Conservation (phyloP, 2,113 vertebrate species). For the Halichoeres trimaculatus region DNA sequence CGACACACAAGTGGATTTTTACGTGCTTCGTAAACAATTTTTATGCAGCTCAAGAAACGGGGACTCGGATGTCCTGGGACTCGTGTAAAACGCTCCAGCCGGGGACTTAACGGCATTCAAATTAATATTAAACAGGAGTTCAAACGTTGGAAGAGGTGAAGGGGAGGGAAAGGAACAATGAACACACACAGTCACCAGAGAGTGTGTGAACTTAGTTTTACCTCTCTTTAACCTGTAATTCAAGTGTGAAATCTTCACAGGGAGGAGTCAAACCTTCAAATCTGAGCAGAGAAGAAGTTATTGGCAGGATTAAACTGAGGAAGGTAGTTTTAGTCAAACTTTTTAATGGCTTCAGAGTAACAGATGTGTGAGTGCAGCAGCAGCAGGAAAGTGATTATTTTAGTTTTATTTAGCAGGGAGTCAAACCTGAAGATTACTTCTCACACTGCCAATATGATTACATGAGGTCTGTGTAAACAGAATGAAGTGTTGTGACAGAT, state of each 20-base stretch:
- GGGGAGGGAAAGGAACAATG: not conserved
- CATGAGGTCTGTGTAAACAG: slow-evolving; percentile 29
- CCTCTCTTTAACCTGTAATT: slow-evolving; percentile 1
- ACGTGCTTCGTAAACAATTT: slow-evolving; percentile 62
- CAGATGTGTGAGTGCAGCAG: not conserved
- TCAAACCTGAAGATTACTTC: slow-evolving; percentile 41
- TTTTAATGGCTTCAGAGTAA: too few species aligned
- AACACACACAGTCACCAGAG: slow-evolving; percentile 1
- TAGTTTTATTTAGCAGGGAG: not conserved
- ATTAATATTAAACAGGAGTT: slow-evolving; percentile 57
- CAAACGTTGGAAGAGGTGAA: slow-evolving; percentile 20
- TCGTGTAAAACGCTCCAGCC: slow-evolving; percentile 40
- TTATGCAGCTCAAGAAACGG: slow-evolving; percentile 26
- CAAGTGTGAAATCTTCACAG: not conserved
- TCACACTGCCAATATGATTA: slow-evolving; percentile 1
- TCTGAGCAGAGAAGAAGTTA: slow-evolving; percentile 11
- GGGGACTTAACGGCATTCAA: slow-evolving; percentile 9
- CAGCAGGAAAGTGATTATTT: not conserved
- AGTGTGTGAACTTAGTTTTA: not conserved
- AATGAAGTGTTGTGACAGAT: slow-evolving; percentile 38
- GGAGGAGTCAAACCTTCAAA: not conserved
- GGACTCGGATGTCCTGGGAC: slow-evolving; percentile 34
- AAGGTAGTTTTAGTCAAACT: not conserved
- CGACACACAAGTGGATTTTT: slow-evolving; percentile 65
- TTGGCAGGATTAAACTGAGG: slow-evolving; percentile 2